A percentile compares a stretch with the other conserved stretches of the same genome.
Evolutionary conservation across 1,140 invertebrate genomes (phyloP).

Genomic region (Dendroctonus ponderosae): DNA sequence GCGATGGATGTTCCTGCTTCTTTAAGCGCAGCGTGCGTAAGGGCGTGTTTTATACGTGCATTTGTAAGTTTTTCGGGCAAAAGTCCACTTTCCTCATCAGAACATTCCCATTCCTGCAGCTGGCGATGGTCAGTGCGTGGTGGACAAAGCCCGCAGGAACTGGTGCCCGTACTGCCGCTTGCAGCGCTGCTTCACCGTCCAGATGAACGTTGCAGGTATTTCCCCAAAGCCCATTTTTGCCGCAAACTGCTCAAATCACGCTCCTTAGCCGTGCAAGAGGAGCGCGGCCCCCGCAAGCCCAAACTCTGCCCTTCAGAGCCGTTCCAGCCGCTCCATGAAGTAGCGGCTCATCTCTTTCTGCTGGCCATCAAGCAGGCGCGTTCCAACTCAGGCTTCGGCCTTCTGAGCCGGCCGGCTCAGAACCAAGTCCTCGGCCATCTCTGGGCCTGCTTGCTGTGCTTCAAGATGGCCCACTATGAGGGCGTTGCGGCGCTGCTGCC

Average conservation of each 20-base stretch:
- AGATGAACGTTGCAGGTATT: constrained; percentile 77
- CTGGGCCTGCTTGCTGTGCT: constrained; percentile 58
- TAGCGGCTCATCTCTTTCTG: constrained; percentile 57
- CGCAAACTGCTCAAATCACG: neutral
- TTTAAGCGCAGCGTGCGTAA: constrained; percentile 79
- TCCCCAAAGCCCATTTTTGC: neutral
- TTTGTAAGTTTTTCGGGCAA: constrained; percentile 56
- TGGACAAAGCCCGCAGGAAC: constrained; percentile 81
- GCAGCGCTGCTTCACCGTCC: constrained; percentile 72
- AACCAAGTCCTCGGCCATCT: constrained; percentile 54
- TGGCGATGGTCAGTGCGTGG: constrained; percentile 70
- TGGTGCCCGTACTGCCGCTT: constrained; percentile 86
- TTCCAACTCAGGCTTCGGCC: constrained; percentile 53
- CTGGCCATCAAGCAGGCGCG: constrained; percentile 54
- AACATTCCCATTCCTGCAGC: constrained; percentile 52
- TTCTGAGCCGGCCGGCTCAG: constrained; percentile 52
- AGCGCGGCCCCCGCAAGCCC: constrained; percentile 67
- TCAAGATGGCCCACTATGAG: constrained; percentile 62
- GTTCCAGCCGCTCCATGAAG: constrained; percentile 39
- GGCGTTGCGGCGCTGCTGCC: constrained; percentile 46
- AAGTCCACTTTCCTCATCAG: neutral
- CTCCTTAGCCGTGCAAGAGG: constrained; percentile 73
- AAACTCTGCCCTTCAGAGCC: constrained; percentile 40
- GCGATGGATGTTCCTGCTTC: constrained; percentile 88
- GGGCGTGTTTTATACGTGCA: constrained; percentile 71